Evolutionary conservation across 1,140 invertebrate species (phyloP), one percentile per base, ranked within the genome.

Genomic region (Cotesia vestalis): DNA sequence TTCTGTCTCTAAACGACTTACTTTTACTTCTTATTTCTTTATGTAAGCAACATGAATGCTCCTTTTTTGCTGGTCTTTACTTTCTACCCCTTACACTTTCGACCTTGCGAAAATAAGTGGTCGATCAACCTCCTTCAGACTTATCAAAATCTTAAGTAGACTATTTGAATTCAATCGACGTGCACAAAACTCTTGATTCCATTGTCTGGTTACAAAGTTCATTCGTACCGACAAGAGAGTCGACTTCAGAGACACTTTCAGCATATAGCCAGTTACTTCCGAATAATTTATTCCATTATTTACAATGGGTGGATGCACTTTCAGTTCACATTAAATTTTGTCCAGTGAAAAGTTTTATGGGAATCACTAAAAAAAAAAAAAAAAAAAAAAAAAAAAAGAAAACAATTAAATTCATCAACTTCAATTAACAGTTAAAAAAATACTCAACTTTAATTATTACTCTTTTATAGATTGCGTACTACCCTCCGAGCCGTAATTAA

Each of bases 111-210:
- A 53, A 70, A 70, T 66, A 72, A 66, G 63, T 17, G 52, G n/a
- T 20, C 55, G 70, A 72, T 72, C 62, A 53, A 36, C 51, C 46
- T n/a, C 40, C 4, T 46, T 52, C 35, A 72, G 34, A 55, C 52
- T 57, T 11, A 36, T 14, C 14, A 61, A 59, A 71, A 35, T 27
- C 36, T 59, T 60, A 66, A 72, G 35, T 17, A 66, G 17, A 66
- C 53, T 34, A 72, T 72, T 72, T 72, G 38, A 59, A 72, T 72
- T 72, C 70, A 66, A 66, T 72, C 20, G 62, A 60, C 53, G 57
- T 40, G 5, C 14, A 66, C 53, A 57, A 38, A 72, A 57, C n/a
- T 9, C 8, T 52, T 17, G n/a, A 20, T 35, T 35, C 8, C 51
- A 34, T 27, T 36, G 60, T 52, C 38, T 71, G 34, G 12, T 17